Base-by-base conservation (phyloP, 2,113 vertebrate genomes). In the Electrona antarctica region DNA sequence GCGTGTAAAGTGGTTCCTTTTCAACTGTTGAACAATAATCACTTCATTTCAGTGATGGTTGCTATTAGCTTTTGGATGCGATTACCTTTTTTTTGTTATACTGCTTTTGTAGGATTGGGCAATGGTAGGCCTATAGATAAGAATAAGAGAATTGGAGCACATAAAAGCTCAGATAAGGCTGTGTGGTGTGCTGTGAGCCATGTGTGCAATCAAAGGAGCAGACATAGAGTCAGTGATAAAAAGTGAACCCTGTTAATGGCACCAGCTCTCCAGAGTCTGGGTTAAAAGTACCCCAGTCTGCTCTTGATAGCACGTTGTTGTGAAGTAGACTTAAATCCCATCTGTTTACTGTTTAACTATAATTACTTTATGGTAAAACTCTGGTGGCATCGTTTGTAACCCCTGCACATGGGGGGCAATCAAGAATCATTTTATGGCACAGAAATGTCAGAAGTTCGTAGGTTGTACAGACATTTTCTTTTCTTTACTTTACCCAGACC, bases 281-380 rank as follows among this genome's bases (percentile, higher is more conserved):
- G 73, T 48, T 74, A 6, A 66, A 86, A 83, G 70, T 75, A 63
- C 82, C 74, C 71, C 73, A 46, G 68, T 69, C 69, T 56, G 69
- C 28, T 62, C 59, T 62, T 70, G 61, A 52, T 45, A 50, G 67
- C 13, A 52, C 51, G 60, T 64, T 10, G 13, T 64, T 64, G 78
- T 75, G 83, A 74, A 60, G 76, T 61, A 45, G 46, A 74, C 81
- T 84, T 76, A 52, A 74, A 74, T 73, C 33, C 80, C 88, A 89
- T 89, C 82, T 90, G 89, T 87, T 91, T 88, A 92, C 83, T 85
- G 81, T 90, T 89, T 85, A 86, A 85, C 88, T 83, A 60, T 84
- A 86, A 76, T 41, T 67, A 78, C 50, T 28, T 71, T 62, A 61
- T 47, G 85, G 88, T 88, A 78, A 83, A 83, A 84, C 71, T 50